Percentiles rank a stretch among this genome's conserved stretches.
phyloP scores from a whole-genome alignment of 1,140 invertebrate genomes.

The Heliconius himera region DNA sequence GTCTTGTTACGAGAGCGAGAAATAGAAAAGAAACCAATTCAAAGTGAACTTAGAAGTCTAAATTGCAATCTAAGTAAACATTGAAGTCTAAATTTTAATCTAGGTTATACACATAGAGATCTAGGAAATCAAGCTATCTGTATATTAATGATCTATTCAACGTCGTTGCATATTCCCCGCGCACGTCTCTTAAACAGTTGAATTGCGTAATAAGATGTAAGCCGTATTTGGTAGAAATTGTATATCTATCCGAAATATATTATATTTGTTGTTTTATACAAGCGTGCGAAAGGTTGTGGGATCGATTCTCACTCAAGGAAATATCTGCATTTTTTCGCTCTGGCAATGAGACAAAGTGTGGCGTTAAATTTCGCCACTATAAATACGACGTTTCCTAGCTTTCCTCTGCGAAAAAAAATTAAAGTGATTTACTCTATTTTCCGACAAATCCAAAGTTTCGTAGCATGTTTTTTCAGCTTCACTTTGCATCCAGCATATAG shows the following conservation, averaged over 20 bases:
- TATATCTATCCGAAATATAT: not conserved
- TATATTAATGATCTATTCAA: not conserved
- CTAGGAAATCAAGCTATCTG: not conserved
- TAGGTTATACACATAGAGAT: not conserved
- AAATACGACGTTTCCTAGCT: too few relatives aligned
- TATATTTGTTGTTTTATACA: not conserved
- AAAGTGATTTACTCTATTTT: too few relatives aligned
- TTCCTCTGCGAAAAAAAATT: too few relatives aligned
- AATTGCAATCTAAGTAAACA: not conserved
- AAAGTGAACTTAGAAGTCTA: not conserved
- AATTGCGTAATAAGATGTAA: not conserved
- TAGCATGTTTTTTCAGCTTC: too few relatives aligned
- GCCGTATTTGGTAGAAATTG: not conserved
- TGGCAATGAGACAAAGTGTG: too few relatives aligned
- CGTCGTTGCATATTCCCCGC: not conserved
- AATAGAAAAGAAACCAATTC: too few relatives aligned
- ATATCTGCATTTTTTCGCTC: too few relatives aligned
- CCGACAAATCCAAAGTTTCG: too few relatives aligned
- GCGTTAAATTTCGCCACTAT: too few relatives aligned
- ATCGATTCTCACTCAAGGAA: too few relatives aligned
- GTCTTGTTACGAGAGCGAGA: too few relatives aligned
- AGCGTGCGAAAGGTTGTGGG: not conserved
- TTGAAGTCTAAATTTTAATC: not conserved
- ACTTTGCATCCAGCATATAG: too few relatives aligned
- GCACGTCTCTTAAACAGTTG: not conserved